Conservation (phyloP, 2,797 vertebrate genomes). For the Acridotheres tristis region DNA sequence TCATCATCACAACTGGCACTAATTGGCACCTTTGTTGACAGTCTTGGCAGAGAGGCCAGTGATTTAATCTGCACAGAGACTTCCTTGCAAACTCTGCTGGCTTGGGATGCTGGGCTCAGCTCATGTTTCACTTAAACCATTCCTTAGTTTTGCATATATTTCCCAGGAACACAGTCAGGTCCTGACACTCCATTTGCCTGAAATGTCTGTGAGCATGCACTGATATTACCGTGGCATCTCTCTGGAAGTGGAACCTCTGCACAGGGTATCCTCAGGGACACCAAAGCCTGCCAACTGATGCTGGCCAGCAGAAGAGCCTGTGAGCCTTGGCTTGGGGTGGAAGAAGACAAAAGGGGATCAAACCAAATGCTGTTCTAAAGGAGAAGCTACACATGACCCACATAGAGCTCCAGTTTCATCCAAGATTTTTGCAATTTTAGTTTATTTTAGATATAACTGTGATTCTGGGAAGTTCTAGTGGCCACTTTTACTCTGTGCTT, state of each 20-base stretch:
- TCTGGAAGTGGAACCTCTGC: neutral
- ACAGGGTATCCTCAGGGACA: neutral
- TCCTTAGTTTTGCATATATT: neutral
- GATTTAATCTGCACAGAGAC: neutral
- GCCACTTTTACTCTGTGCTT: neutral
- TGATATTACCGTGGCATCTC: neutral
- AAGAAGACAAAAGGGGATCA: neutral
- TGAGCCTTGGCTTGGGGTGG: neutral
- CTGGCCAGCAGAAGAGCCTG: neutral
- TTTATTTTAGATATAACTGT: neutral
- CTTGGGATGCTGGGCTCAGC: neutral
- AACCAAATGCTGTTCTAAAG: neutral
- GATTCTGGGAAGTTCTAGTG: neutral
- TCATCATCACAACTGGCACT: neutral
- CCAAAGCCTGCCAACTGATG: neutral
- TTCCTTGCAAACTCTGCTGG: neutral
- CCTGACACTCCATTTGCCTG: neutral
- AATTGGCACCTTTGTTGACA: conserved; percentile 30
- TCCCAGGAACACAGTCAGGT: neutral
- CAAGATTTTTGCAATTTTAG: neutral
- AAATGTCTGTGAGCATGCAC: neutral
- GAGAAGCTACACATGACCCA: neutral
- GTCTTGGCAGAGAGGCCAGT: neutral
- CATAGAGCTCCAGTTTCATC: neutral
- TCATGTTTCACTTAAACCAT: neutral